A percentile compares a stretch with the other conserved stretches of the same genome.
These are phyloP conservation scores for Xerus inauris DNA, from an alignment of 2,113 vertebrate species.

Conservation along the genomic window DNA sequence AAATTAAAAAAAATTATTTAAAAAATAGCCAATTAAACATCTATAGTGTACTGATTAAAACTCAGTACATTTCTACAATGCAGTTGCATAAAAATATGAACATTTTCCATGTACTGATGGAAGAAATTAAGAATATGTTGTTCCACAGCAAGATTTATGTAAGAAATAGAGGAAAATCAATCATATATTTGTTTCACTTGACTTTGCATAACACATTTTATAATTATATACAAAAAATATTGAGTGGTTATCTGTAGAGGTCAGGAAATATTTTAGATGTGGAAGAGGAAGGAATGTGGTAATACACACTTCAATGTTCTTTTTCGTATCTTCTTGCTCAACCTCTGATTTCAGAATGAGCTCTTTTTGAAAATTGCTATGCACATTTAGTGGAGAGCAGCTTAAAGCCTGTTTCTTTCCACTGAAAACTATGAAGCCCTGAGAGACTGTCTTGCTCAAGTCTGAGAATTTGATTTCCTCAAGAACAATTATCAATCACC, in stretches of 20 bases:
- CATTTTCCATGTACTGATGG: not conserved
- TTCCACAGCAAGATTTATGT: not conserved
- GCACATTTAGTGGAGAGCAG: not conserved
- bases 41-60: not conserved
- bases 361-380: not conserved
- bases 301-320: not conserved
- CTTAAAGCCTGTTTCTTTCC: not conserved
- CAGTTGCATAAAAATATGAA: not conserved
- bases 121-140: not conserved
- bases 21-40: not conserved
- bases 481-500: not conserved
- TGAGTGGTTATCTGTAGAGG: not conserved
- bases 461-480: not conserved
- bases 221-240: not conserved
- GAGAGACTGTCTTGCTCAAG: not conserved
- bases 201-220: not conserved
- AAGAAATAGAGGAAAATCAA: not conserved
- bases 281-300: not conserved
- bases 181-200: not conserved
- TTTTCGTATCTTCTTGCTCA: not conserved
- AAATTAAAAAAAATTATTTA: not conserved
- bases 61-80: not conserved
- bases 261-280: not conserved
- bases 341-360: not conserved
- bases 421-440: not conserved